These are phyloP conservation scores for Eristalinus sepulchralis DNA, from an alignment of 2,888 invertebrate genomes.

Conservation along the genomic window DNA sequence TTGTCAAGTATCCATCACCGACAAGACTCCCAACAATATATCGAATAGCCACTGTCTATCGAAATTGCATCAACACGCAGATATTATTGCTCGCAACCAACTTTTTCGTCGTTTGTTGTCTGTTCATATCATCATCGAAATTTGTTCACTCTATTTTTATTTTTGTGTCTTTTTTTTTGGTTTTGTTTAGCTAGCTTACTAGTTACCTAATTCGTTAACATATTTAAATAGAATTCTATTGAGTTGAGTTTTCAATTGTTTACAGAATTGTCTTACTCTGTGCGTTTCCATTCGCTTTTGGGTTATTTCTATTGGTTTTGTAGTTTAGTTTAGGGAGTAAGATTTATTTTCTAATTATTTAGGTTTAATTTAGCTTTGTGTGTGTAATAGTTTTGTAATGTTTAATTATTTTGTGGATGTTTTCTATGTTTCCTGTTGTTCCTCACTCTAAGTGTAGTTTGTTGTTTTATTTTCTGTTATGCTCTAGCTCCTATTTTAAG, in stretches of 20 bases:
- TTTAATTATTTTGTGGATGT: constrained; percentile 31
- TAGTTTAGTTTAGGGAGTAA: constrained; percentile 72
- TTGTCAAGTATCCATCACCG: constrained; percentile 44
- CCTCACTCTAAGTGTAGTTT: constrained; percentile 47
- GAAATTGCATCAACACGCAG: constrained; percentile 81
- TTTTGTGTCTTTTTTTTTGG: constrained; percentile 42
- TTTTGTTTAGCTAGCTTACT: constrained; percentile 61
- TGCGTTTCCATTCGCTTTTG: constrained; percentile 42
- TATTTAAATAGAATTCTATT: constrained; percentile 23
- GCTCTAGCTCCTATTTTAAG: constrained; percentile 34
- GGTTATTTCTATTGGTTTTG: constrained; percentile 80
- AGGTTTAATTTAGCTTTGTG: constrained; percentile 43
- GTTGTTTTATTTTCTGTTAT: constrained; percentile 11
- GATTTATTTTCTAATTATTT: constrained; percentile 36
- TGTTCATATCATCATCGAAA: constrained; percentile 20
- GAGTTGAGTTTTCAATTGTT: constrained; percentile 19
- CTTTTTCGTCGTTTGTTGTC: constrained; percentile 57
- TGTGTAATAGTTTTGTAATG: constrained; percentile 20
- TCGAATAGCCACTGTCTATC: constrained; percentile 79
- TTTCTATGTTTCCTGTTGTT: constrained; percentile 40
- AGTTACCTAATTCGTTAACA: constrained; percentile 42
- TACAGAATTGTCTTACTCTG: constrained; percentile 45
- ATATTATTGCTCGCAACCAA: constrained; percentile 82
- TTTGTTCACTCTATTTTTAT: constrained; percentile 67
- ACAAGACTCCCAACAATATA: constrained; percentile 75